Conservation (phyloP, 2,797 vertebrate genomes). For the Sebastolobus altivelis region DNA sequence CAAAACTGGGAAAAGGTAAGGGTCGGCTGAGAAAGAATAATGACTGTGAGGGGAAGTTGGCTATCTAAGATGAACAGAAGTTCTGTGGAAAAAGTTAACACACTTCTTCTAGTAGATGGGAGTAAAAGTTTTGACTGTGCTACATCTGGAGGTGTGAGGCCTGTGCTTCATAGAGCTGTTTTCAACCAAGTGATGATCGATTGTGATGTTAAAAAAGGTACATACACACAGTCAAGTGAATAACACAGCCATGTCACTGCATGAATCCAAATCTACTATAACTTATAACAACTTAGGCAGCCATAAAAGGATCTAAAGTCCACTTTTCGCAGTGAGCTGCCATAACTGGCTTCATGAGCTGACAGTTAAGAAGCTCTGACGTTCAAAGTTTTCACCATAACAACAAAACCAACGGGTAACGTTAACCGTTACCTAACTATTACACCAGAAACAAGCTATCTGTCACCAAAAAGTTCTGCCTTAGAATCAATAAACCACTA, state of each 20-base stretch:
- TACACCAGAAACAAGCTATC: background rate
- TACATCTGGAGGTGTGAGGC: background rate
- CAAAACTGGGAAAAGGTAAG: background rate
- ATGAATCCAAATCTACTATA: accelerated
- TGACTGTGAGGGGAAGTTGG: background rate
- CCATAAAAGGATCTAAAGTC: background rate
- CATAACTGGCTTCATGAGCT: conserved; percentile 8
- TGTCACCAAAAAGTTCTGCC: background rate
- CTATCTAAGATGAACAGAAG: background rate
- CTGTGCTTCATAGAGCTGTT: background rate
- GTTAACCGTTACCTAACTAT: background rate
- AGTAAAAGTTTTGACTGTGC: too few relatives aligned
- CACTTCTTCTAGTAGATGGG: too few relatives aligned
- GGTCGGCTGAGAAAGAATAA: background rate
- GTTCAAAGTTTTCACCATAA: conserved; percentile 15
- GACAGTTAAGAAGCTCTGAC: conserved; percentile 11
- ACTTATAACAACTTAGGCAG: background rate
- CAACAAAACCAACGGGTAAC: background rate
- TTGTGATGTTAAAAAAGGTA: background rate
- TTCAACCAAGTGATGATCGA: background rate
- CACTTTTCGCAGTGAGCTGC: background rate
- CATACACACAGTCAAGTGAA: background rate
- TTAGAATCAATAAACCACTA: background rate
- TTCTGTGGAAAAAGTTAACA: background rate
- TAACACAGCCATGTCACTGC: background rate